Evolutionary conservation across 92 coral and sea anemone genomes (phyloP).

Genomic region (Actinernus sp.): DNA sequence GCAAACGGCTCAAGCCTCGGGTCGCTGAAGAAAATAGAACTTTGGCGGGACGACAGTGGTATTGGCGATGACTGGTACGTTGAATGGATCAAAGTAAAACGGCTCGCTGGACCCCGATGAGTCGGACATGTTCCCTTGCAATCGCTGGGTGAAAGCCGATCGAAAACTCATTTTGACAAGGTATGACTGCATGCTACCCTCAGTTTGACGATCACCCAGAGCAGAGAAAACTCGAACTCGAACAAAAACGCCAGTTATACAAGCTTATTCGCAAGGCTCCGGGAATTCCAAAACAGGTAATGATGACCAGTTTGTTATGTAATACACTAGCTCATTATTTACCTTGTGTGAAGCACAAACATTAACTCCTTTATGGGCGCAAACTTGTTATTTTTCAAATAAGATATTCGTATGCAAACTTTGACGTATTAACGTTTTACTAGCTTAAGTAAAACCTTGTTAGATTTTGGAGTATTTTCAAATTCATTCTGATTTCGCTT

Average conservation of each 20-base stretch:
- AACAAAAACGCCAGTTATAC: slow-evolving; percentile 81
- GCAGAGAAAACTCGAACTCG: slow-evolving; percentile 83
- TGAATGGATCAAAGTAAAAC: slow-evolving; percentile 89
- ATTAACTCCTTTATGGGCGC: too few species aligned
- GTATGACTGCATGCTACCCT: slow-evolving; percentile 91
- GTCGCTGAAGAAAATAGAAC: slow-evolving; percentile 74
- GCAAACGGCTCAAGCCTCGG: slow-evolving; percentile 80
- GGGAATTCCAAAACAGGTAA: slow-evolving; percentile 98
- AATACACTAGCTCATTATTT: neutral
- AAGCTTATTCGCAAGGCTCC: slow-evolving; percentile 87
- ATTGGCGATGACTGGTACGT: slow-evolving; percentile 95
- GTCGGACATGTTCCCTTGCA: slow-evolving; percentile 82
- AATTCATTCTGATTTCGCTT: too few species aligned
- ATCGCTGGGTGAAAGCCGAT: slow-evolving; percentile 94
- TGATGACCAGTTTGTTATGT: neutral
- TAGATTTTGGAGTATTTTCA: neutral
- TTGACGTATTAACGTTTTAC: too few species aligned
- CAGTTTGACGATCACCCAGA: slow-evolving; percentile 87
- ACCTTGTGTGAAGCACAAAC: neutral
- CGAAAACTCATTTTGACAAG: slow-evolving; percentile 75
- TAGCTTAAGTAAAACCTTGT: too few species aligned
- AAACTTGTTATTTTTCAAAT: neutral
- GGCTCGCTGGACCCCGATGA: slow-evolving; percentile 51
- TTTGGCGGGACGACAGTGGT: slow-evolving; percentile 97
- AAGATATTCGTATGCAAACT: too few species aligned